These are phyloP conservation scores for Thamnaconus septentrionalis DNA, from an alignment of 2,113 vertebrate species.

Conservation along the genomic window DNA sequence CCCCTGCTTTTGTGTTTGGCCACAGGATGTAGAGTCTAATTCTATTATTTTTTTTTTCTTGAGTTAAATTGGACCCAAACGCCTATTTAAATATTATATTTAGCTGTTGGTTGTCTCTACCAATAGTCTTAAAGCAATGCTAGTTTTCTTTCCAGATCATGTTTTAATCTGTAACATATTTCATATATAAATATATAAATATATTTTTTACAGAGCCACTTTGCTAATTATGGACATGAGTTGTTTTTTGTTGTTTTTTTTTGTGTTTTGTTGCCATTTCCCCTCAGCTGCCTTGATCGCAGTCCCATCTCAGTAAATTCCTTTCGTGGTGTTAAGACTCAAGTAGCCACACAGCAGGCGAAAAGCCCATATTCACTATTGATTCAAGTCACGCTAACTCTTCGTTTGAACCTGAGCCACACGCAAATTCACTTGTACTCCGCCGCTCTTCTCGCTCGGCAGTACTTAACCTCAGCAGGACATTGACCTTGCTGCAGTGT, in stretches of 20 bases:
- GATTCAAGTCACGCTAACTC: conserved; percentile 6
- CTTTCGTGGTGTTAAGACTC: conserved; percentile 37
- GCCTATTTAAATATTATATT: conserved; percentile 65
- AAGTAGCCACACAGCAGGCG: conserved; percentile 17
- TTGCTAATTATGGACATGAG: too few species aligned
- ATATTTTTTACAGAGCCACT: too few species aligned
- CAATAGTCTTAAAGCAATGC: conserved; percentile 30
- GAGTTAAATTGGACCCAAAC: conserved; percentile 29
- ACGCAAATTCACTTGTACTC: conserved; percentile 5
- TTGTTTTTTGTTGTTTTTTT: conserved; percentile 34
- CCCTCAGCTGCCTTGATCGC: conserved; percentile 33
- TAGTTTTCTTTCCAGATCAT: conserved; percentile 25
- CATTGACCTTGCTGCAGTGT: conserved; percentile 23
- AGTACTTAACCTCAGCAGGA: conserved; percentile 19
- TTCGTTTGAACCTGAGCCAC: conserved; percentile 13
- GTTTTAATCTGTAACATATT: conserved; percentile 65
- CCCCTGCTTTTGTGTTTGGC: conserved; percentile 35
- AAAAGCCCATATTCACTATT: conserved; percentile 17
- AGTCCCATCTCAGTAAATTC: conserved; percentile 30
- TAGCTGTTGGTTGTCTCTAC: conserved; percentile 42
- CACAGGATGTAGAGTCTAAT: conserved; percentile 60
- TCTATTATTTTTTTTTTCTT: conserved; percentile 33
- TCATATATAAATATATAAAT: conserved; percentile 27
- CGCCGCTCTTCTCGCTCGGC: conserved; percentile 8
- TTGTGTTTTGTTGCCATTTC: conserved; percentile 45